Evolutionary conservation across 2,113 vertebrate species (phyloP), one percentile per base, ranked within the genome.

Genomic region (Catharus bicknelli): DNA sequence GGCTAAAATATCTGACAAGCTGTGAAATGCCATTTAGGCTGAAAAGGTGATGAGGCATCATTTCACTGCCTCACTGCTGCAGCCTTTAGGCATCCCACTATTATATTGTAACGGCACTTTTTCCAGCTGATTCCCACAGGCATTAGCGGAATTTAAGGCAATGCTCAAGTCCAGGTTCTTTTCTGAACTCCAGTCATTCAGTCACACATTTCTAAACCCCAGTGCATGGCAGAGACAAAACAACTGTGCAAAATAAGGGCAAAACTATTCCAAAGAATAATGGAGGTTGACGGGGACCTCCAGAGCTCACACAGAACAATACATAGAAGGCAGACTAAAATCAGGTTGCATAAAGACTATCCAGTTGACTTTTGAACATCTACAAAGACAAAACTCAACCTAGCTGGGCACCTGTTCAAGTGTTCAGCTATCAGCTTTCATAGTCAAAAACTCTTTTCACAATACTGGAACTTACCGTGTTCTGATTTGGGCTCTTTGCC

Each of bases 21-120:
- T 85, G 72, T 80, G 86, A 95, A 92, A 94, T 58, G n/a, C 27
- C 50, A 88, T 67, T 83, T 80, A 91, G 55, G 19, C 38, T 76
- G 62, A 68, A 59, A 91, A 51, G 19, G 62, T 64, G 70, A 68
- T 80, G 45, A 93, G 55, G 67, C 47, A 90, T 62, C 42, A 73
- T 27, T 85, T 86, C 42, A 77, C 13, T 80, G 58, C 38, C 22
- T 80, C 5, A 1, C 34, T 80, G 72, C 75, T 76, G 27, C 27
- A 76, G 36, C 36, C 53, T 79, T 54, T 47, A 79, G 26, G 40
- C 45, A 2, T 82, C 19, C 36, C 50, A 59, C 23, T 63, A 63
- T n/a, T 76, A 50, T 32, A 70, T 16, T 63, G 40, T 55, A 77
- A 64, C n/a, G 42, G 63, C 42, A 48, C 12, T 79, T 72, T 62